phyloP scores from a whole-genome alignment of 2,888 invertebrate genomes.

The Mythimna impura region DNA sequence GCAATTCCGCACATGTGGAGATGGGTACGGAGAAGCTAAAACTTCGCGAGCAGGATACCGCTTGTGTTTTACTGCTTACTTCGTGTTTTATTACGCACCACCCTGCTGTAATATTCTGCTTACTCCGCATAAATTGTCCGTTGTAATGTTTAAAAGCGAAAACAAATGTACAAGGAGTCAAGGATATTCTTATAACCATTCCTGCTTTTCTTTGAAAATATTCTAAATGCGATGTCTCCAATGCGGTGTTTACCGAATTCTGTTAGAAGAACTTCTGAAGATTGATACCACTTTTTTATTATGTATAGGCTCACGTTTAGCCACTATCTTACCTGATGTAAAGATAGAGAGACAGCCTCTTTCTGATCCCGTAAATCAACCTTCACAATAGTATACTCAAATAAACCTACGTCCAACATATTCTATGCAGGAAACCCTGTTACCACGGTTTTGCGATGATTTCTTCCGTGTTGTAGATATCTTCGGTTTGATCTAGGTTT shows the following conservation, averaged over 20 bases:
- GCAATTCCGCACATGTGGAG: neutral
- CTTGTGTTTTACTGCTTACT: conserved; percentile 19
- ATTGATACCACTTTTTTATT: too few relatives aligned
- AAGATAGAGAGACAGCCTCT: too few relatives aligned
- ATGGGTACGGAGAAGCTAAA: conserved; percentile 7
- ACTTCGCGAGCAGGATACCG: conserved; percentile 16
- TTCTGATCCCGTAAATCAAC: neutral
- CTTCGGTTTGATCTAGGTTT: too few relatives aligned
- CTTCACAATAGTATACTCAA: neutral
- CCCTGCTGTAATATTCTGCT: conserved; percentile 13
- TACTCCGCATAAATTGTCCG: conserved; percentile 8
- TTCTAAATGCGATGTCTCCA: neutral
- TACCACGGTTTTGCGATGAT: neutral
- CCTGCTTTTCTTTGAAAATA: neutral
- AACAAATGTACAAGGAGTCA: neutral
- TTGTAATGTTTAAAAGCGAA: conserved; percentile 10
- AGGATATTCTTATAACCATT: neutral
- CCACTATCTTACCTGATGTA: too few relatives aligned
- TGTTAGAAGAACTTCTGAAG: too few relatives aligned
- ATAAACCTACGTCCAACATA: neutral
- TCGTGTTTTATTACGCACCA: conserved; percentile 23
- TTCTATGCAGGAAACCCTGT: neutral
- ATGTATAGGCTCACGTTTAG: too few relatives aligned
- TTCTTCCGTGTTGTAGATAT: too few relatives aligned
- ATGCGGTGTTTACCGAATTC: neutral